phyloP scores from a whole-genome alignment of 2,113 vertebrate genomes.

The Rhinoptilus africanus region DNA sequence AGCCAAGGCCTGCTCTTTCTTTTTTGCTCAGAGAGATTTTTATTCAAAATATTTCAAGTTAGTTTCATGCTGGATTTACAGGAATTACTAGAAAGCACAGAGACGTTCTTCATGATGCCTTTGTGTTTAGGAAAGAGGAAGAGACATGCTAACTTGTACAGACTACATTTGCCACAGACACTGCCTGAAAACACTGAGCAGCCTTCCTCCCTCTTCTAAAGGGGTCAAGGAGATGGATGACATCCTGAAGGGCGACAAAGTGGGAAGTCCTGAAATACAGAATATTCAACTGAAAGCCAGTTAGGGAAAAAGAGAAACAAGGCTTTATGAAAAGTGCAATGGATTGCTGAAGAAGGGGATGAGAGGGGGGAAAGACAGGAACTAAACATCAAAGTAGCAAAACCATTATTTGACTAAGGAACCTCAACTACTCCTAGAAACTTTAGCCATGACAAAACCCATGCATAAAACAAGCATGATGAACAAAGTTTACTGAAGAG shows the following conservation, averaged over 20 bases:
- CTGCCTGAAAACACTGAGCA: not conserved
- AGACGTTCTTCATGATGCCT: not conserved
- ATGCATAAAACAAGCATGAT: not conserved
- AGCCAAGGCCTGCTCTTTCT: not conserved
- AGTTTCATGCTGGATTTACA: not conserved
- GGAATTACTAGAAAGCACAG: not conserved
- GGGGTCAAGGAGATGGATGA: not conserved
- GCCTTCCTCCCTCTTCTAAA: not conserved
- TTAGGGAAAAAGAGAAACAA: not conserved
- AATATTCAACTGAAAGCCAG: not conserved
- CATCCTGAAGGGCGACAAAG: not conserved
- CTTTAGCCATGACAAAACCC: not conserved
- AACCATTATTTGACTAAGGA: not conserved
- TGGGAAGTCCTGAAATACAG: not conserved
- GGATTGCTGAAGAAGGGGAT: not conserved
- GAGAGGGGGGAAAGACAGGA: not conserved
- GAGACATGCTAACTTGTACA: not conserved
- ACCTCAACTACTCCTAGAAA: not conserved
- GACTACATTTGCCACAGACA: not conserved
- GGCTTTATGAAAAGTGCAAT: not conserved
- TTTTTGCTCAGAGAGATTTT: not conserved
- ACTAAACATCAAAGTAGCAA: not conserved
- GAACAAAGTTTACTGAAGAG: not conserved
- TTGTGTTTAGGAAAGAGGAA: not conserved
- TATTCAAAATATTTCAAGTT: not conserved